These are phyloP conservation scores for Cantharis rustica DNA, from an alignment of 2,888 invertebrate species.

Conservation along the genomic window DNA sequence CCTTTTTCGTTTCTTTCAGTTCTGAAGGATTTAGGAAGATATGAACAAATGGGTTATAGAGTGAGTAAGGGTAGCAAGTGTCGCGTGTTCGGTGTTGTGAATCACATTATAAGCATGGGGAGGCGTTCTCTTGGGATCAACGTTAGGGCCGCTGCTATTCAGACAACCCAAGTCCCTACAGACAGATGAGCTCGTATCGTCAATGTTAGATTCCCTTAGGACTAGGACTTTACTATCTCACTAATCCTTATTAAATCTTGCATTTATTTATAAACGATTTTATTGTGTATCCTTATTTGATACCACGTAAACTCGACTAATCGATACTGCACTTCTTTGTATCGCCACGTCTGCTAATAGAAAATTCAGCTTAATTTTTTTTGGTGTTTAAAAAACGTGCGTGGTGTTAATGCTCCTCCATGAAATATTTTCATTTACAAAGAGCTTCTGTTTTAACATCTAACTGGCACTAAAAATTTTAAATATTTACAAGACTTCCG, in stretches of 20 bases:
- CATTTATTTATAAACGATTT: conserved; percentile 27
- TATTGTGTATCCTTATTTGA: background rate
- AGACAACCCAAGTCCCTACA: conserved; percentile 17
- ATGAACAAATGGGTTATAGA: conserved; percentile 17
- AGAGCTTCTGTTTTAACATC: background rate
- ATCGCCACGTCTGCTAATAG: background rate
- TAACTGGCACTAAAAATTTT: conserved; percentile 1
- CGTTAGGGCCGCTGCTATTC: conserved; percentile 30
- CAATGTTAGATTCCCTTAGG: conserved; percentile 11
- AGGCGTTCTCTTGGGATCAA: conserved; percentile 33
- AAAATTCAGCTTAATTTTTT: background rate
- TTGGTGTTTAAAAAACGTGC: background rate
- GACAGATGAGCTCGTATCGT: conserved; percentile 32
- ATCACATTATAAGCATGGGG: conserved; percentile 35
- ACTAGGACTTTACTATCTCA: conserved; percentile 26
- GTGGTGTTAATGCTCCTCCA: background rate
- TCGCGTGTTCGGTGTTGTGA: conserved; percentile 36
- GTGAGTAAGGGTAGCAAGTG: conserved; percentile 17
- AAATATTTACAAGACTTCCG: conserved; percentile 25
- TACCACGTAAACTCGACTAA: background rate
- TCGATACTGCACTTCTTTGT: background rate
- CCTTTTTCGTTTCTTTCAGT: background rate
- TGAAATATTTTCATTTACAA: background rate
- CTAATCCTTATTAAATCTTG: conserved; percentile 32
- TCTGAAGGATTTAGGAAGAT: conserved; percentile 1